Conservation (phyloP, 2,888 invertebrate species). For the Drosophila multiciliata region DNA sequence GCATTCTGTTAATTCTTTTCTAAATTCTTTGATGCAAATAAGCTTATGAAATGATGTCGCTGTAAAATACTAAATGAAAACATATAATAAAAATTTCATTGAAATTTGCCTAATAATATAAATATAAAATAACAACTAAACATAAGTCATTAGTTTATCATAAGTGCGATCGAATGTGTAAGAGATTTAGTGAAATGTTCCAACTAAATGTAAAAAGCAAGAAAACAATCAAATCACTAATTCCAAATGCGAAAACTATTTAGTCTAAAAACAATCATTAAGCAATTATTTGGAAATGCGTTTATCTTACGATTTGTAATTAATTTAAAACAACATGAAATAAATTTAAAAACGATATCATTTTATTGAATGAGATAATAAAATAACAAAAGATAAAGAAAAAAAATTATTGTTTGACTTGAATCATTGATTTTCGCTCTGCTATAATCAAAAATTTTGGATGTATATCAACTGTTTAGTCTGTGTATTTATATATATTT, state of each 20-base stretch:
- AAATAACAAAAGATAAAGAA: slow-evolving; percentile 33
- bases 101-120: slow-evolving; percentile 59
- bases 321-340: slow-evolving; percentile 52
- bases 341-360: slow-evolving; percentile 30
- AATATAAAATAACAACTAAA: slow-evolving; percentile 61
- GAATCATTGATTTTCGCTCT: background rate
- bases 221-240: slow-evolving; percentile 28
- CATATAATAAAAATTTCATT: slow-evolving; percentile 24
- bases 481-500: background rate
- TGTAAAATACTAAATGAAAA: slow-evolving; percentile 67
- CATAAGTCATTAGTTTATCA: slow-evolving; percentile 76
- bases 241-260: slow-evolving; percentile 24
- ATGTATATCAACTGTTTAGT: background rate
- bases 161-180: slow-evolving; percentile 67
- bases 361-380: slow-evolving; percentile 37
- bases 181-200: slow-evolving; percentile 63
- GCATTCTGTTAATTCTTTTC: slow-evolving; percentile 49
- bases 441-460: background rate
- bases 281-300: slow-evolving; percentile 47
- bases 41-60: slow-evolving; percentile 36
- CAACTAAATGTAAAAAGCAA: slow-evolving; percentile 63
- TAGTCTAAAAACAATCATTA: slow-evolving; percentile 35
- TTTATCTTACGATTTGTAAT: slow-evolving; percentile 59
- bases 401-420: background rate
- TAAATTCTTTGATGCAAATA: slow-evolving; percentile 57